These are phyloP conservation scores for Danaus plexippus DNA, from an alignment of 1,140 invertebrate genomes.

Conservation along the genomic window DNA sequence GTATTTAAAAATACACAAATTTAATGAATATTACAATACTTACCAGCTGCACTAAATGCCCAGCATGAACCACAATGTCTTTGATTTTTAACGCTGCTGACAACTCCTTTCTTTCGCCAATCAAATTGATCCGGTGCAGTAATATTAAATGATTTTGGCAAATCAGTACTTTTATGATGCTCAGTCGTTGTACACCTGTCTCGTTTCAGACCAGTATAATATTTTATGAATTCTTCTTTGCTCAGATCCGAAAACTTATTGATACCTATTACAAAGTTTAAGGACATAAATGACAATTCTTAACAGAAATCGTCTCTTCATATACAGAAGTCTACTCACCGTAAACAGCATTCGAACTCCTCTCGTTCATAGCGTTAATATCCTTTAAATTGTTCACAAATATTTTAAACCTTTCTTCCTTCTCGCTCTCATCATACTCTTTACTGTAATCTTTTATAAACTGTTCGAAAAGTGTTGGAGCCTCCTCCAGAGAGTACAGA, in stretches of 20 bases:
- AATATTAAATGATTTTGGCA: not conserved
- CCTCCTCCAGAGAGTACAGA: not conserved
- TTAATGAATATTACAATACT: too few species aligned
- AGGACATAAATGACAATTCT: not conserved
- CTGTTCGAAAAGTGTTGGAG: constrained; percentile 6
- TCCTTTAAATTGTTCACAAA: constrained; percentile 13
- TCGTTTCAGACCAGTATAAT: constrained; percentile 6
- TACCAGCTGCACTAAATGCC: constrained; percentile 4
- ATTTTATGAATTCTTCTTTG: constrained; percentile 6
- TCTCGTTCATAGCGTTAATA: constrained; percentile 12
- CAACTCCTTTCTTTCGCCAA: constrained; percentile 7
- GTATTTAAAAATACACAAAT: too few species aligned
- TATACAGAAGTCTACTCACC: constrained; percentile 10
- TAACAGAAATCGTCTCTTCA: too few species aligned
- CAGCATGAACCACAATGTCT: not conserved
- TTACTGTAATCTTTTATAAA: constrained; percentile 11
- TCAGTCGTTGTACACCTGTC: not conserved
- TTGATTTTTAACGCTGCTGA: not conserved
- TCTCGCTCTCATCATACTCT: constrained; percentile 11
- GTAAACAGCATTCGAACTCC: constrained; percentile 9
- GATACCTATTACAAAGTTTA: constrained; percentile 11
- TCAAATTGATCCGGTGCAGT: constrained; percentile 7
- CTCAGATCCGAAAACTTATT: constrained; percentile 17
- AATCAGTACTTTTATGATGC: not conserved
- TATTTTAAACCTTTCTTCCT: constrained; percentile 4